Evolutionary conservation across 2,113 vertebrate genomes (phyloP), one percentile per base, ranked within the genome.

Genomic region (Fregata magnificens): DNA sequence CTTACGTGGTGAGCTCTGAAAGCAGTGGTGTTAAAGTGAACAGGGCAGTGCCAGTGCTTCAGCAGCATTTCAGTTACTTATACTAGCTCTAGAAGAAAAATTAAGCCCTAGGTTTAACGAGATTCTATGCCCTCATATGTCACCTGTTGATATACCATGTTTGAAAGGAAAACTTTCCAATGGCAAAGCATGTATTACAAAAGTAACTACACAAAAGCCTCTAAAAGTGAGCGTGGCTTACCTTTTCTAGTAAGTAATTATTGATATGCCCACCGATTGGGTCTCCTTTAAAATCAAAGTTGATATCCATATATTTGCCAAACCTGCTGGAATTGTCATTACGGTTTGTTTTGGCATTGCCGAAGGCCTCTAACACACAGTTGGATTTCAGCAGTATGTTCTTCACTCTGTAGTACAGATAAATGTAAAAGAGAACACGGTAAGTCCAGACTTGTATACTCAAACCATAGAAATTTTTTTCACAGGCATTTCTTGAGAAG

Each of bases 301-400:
- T 99, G 98, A 99, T 99, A 97, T 99, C 99, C 99, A 99, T 99
- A 86, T 99, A 99, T 53, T 99, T 99, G 34, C 99, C 99, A 74
- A 99, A 99, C 42, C 99, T 99, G 98, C 99, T 99, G 97, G 99
- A 99, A 92, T 99, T 99, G 98, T 99, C 99, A 5, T 99, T 99
- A 61, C 99, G 99, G 97, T 99, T 99, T 65, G 99, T 99, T 97
- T 99, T 99, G 98, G 99, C 99, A 6, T 99, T 99, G 65, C 99
- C 99, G 61, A 99, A 99, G 88, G 99, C 99, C 97, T 99, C 99
- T 91, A 99, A 67, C 82, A 99, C 99, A 36, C 99, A 99, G 98
- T 99, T 99, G 95, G 99, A 99, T 97, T 99, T 99, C 62, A 99
- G 98, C 92, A 99, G 97, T 98, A 99, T 99, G 97, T 99, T 99